phyloP scores from a whole-genome alignment of 2,797 vertebrate species.

The Diplodus sargus region DNA sequence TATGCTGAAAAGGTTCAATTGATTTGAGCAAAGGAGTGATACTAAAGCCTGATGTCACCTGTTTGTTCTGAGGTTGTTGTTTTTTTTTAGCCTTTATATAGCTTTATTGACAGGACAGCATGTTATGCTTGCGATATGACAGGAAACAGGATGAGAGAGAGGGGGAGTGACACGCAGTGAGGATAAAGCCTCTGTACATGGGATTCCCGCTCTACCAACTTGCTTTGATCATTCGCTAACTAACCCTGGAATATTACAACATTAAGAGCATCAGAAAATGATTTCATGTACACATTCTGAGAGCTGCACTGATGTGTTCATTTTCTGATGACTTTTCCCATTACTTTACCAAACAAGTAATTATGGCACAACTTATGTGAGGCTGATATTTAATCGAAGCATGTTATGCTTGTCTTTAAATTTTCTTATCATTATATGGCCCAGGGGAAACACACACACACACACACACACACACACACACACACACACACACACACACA shows the following conservation, averaged over 20 bases:
- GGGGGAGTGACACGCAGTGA: no score
- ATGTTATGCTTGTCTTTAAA: not conserved
- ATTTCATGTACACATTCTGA: not conserved
- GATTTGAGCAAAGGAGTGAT: conserved; percentile 26
- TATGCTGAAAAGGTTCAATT: conserved; percentile 10
- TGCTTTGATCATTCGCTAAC: not conserved
- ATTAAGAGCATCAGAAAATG: not conserved
- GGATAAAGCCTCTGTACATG: no score
- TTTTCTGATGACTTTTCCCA: not conserved
- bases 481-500: no score
- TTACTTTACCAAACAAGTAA: not conserved
- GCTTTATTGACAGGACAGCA: no score
- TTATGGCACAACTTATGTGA: no score
- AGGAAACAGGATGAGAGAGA: no score
- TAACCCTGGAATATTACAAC: no score
- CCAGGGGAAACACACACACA: not conserved
- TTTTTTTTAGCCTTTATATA: no score
- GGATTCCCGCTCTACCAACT: no score
- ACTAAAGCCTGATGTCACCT: not conserved
- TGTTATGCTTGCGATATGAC: no score
- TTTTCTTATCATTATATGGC: not conserved
- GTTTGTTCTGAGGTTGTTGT: no score
- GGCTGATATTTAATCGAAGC: no score
- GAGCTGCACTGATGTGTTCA: not conserved
- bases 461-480: conserved; percentile 1